Conservation (phyloP, 2,113 vertebrate genomes). For the Balaeniceps rex region DNA sequence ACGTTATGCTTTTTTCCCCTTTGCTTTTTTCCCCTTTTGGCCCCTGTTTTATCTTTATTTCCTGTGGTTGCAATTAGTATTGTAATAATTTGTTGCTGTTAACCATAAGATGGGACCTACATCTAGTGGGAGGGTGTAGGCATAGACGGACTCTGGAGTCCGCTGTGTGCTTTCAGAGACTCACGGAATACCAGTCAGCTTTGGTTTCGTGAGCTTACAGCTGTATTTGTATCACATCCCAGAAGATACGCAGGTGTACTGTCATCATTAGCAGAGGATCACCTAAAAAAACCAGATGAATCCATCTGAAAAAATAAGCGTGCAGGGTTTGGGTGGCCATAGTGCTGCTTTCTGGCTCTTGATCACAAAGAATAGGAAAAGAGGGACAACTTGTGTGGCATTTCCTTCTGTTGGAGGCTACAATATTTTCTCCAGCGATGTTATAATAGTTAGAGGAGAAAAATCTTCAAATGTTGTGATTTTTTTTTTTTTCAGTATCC, state of each 20-base stretch:
- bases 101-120: not conserved
- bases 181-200: rapidly evolving
- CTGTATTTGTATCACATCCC: rapidly evolving
- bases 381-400: not conserved
- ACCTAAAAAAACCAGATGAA: not conserved
- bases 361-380: not conserved
- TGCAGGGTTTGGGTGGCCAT: rapidly evolving
- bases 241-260: rapidly evolving
- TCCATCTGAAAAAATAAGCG: not conserved
- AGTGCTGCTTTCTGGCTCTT: not conserved
- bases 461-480: not conserved
- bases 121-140: not conserved
- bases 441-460: not conserved
- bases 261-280: rapidly evolving
- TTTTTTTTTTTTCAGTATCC: not conserved
- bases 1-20: not conserved
- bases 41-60: not conserved
- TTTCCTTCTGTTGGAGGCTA: not conserved
- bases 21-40: not conserved
- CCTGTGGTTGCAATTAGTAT: not conserved
- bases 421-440: not conserved
- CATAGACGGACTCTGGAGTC: not conserved
- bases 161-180: not conserved
- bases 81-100: not conserved
- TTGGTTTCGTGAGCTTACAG: not conserved